Evolutionary conservation across 2,888 invertebrate species (phyloP).

Genomic region (Megalurothrips usitatus): DNA sequence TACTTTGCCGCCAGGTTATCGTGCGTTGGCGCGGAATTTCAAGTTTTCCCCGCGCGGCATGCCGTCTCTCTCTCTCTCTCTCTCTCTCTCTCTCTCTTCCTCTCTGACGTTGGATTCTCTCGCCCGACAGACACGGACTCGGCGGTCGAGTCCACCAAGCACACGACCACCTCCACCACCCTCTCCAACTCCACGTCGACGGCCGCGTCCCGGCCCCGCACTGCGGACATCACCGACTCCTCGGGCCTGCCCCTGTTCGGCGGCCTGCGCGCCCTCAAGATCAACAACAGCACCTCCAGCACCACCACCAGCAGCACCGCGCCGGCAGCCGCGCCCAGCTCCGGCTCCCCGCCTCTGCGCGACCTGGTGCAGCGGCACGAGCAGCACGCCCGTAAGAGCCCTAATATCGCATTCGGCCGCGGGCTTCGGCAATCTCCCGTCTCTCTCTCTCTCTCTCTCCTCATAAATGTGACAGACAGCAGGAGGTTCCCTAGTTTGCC

Average conservation of each 20-base stretch:
- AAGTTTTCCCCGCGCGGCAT: no score
- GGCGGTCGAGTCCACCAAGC: constrained; percentile 15
- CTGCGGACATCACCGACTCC: constrained; percentile 40
- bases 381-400: constrained; percentile 39
- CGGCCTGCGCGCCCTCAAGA: constrained; percentile 45
- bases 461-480: no score
- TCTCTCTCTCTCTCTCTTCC: no score
- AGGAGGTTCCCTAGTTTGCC: no score
- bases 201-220: background rate
- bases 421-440: no score
- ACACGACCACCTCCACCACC: constrained; percentile 22
- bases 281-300: constrained; percentile 33
- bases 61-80: no score
- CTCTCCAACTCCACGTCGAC: background rate
- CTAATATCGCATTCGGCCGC: no score
- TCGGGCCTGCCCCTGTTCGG: constrained; percentile 47
- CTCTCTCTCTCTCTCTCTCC: no score
- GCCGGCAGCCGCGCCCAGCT: constrained; percentile 38
- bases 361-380: constrained; percentile 42
- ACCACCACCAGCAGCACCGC: constrained; percentile 38
- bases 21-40: no score
- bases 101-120: background rate
- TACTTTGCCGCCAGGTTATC: no score
- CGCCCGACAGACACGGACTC: constrained; percentile 7
- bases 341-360: constrained; percentile 40